A percentile compares a stretch with the other conserved stretches of the same genome.
phyloP scores from a whole-genome alignment of 2,888 invertebrate genomes.

The Agonopterix arenella region DNA sequence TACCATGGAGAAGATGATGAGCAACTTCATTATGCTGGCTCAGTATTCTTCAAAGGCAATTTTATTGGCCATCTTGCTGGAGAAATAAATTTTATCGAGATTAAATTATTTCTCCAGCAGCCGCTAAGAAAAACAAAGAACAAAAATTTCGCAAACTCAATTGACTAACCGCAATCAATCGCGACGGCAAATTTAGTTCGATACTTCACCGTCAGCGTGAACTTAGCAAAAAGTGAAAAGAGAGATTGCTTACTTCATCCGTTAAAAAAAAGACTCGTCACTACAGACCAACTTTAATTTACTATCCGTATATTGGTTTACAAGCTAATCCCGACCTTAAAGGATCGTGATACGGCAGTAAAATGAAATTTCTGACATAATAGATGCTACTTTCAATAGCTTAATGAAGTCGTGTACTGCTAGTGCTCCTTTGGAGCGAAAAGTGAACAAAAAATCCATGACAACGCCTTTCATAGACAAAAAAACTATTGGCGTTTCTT shows the following conservation, averaged over 20 bases:
- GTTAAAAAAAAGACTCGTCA: conserved; percentile 12
- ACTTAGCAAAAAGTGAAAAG: conserved; percentile 8
- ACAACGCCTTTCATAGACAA: conserved; percentile 1
- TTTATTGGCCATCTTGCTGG: too few species aligned
- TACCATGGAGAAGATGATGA: too few species aligned
- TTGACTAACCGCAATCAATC: conserved; percentile 1
- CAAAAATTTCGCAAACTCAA: too few species aligned
- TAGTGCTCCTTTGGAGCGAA: conserved; percentile 1
- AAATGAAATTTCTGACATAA: too few species aligned
- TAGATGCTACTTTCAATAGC: not conserved
- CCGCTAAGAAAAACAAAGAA: too few species aligned
- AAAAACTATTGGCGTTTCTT: conserved; percentile 2
- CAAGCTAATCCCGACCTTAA: not conserved
- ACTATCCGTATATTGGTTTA: not conserved
- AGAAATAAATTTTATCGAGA: too few species aligned
- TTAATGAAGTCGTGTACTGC: conserved; percentile 2
- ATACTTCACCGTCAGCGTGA: conserved; percentile 11
- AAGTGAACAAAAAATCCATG: conserved; percentile 7
- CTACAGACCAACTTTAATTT: conserved; percentile 1
- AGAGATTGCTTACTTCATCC: conserved; percentile 12
- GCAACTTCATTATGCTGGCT: too few species aligned
- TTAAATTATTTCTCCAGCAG: too few species aligned
- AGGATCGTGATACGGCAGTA: not conserved
- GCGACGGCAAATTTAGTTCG: not conserved
- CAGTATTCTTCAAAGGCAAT: too few species aligned